Percentiles rank a stretch among this genome's conserved stretches.
phyloP scores from a whole-genome alignment of 1,140 invertebrate species.

The Megalopta genalis region DNA sequence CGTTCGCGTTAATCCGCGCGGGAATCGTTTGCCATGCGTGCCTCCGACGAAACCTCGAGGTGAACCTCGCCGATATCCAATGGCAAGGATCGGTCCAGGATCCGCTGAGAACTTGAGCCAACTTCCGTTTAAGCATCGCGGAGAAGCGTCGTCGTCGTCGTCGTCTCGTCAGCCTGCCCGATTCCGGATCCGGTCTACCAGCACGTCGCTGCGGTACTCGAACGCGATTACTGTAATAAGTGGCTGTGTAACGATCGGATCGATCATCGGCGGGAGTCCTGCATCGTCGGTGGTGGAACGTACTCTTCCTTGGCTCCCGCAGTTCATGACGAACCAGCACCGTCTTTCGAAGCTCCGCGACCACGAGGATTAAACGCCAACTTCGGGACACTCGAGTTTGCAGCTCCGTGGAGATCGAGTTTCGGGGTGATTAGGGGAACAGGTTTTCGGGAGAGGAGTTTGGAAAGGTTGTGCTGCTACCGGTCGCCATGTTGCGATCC shows the following conservation, averaged over 20 bases:
- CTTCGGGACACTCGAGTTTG: no score
- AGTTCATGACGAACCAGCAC: no score
- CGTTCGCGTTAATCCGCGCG: conserved; percentile 53
- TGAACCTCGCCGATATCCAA: conserved; percentile 54
- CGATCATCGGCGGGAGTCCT: conserved; percentile 17
- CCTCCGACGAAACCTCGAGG: conserved; percentile 34
- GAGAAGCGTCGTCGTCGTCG: not conserved
- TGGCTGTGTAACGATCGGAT: conserved; percentile 27
- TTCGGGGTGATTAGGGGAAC: no score
- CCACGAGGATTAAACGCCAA: no score
- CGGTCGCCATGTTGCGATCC: no score
- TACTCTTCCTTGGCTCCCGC: no score
- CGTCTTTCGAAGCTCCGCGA: no score
- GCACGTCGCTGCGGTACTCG: conserved; percentile 46
- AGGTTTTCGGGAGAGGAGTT: no score
- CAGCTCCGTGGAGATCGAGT: no score
- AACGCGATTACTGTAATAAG: conserved; percentile 48
- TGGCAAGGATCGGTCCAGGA: conserved; percentile 43
- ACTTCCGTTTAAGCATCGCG: conserved; percentile 61
- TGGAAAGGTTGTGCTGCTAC: not conserved
- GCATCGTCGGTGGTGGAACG: no score
- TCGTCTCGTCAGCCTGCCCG: conserved; percentile 23
- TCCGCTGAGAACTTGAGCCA: conserved; percentile 58
- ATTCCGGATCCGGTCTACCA: conserved; percentile 46
- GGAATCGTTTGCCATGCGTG: conserved; percentile 49